Percentiles rank a stretch among this genome's conserved stretches.
These are phyloP conservation scores for Drosophila varians DNA, from an alignment of 1,140 invertebrate species.

Conservation along the genomic window DNA sequence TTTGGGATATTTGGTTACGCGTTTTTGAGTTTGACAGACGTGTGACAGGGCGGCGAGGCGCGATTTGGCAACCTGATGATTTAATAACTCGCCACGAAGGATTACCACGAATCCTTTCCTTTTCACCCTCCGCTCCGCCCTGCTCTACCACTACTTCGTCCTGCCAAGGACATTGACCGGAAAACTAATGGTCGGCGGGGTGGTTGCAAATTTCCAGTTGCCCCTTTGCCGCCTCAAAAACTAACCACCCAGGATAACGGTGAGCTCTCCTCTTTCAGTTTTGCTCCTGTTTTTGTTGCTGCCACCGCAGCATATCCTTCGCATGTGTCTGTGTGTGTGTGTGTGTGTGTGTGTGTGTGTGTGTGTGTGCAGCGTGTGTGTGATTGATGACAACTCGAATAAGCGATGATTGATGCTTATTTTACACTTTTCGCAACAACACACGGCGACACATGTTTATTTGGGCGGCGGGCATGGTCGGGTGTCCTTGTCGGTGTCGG, in stretches of 20 bases:
- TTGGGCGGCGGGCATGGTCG: slow-evolving; percentile 30
- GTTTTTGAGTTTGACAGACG: slow-evolving; percentile 66
- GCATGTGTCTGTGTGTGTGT: slow-evolving; percentile 56
- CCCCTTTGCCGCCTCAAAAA: slow-evolving; percentile 19
- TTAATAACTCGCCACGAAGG: slow-evolving; percentile 62
- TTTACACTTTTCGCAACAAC: slow-evolving; percentile 80
- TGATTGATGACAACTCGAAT: slow-evolving; percentile 83
- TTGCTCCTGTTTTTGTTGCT: slow-evolving; percentile 47
- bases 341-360: slow-evolving; percentile 31
- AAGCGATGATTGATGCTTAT: slow-evolving; percentile 83
- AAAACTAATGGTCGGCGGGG: slow-evolving; percentile 11
- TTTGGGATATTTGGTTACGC: slow-evolving; percentile 62
- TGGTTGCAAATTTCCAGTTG: slow-evolving; percentile 47
- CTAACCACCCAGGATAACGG: slow-evolving; percentile 41
- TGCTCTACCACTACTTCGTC: not conserved
- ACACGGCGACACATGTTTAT: slow-evolving; percentile 79
- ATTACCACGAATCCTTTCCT: slow-evolving; percentile 8
- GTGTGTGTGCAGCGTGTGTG: slow-evolving; percentile 67
- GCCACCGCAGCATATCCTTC: slow-evolving; percentile 51
- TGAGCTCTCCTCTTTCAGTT: slow-evolving; percentile 30
- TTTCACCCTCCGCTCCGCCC: not conserved
- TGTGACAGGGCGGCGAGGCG: slow-evolving; percentile 54
- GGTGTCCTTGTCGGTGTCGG: slow-evolving; percentile 5
- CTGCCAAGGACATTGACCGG: slow-evolving; percentile 30
- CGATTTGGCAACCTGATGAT: slow-evolving; percentile 78